These are phyloP conservation scores for Alca torda DNA, from an alignment of 2,797 vertebrate species.

Conservation along the genomic window DNA sequence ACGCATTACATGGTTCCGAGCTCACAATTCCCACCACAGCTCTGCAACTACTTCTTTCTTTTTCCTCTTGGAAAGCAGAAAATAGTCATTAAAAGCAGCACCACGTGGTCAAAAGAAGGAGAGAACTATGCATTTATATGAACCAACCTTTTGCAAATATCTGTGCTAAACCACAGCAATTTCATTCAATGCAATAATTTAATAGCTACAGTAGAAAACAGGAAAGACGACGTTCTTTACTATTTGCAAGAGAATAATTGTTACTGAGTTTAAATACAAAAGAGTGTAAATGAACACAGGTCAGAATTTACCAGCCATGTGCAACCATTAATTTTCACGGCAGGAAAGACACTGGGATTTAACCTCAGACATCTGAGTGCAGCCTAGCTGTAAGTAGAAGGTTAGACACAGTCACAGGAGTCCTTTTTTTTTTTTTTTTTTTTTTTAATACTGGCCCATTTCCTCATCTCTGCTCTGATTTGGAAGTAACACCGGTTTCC, in stretches of 20 bases:
- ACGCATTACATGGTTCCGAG: neutral
- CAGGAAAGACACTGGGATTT: neutral
- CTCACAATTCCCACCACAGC: neutral
- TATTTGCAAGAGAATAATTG: neutral
- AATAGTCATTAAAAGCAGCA: neutral
- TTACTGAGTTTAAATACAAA: neutral
- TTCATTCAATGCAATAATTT: neutral
- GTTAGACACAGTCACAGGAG: neutral
- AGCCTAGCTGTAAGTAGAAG: neutral
- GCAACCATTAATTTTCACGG: neutral
- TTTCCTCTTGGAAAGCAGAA: neutral
- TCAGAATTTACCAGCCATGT: neutral
- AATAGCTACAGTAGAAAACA: neutral
- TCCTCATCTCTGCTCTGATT: neutral
- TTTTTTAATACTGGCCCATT: neutral
- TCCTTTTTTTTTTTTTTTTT: neutral
- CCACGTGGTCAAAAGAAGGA: neutral
- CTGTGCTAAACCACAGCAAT: neutral
- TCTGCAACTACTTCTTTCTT: neutral
- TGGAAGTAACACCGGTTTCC: neutral
- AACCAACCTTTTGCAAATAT: neutral
- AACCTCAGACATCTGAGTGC: neutral
- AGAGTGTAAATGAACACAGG: neutral
- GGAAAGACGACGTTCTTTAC: accelerated
- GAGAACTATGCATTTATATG: accelerated